Percentiles rank a stretch among this genome's conserved stretches.
phyloP scores from a whole-genome alignment of 2,888 invertebrate species.

The Dichetophora obliterata region DNA sequence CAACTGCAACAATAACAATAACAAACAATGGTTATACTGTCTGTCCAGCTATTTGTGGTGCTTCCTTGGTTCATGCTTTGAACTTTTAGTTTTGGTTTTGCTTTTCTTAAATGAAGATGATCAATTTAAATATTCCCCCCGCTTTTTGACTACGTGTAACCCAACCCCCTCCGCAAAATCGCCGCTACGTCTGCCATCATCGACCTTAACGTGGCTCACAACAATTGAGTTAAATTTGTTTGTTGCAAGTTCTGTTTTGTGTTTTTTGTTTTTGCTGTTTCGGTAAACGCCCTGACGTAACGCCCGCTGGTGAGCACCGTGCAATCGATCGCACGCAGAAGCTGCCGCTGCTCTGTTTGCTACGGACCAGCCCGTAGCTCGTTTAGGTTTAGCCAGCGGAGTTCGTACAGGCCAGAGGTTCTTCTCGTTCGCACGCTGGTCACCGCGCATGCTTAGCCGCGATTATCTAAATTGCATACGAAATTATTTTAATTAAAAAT shows the following conservation, averaged over 20 bases:
- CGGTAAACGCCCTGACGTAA: constrained; percentile 62
- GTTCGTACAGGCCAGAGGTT: too few relatives aligned
- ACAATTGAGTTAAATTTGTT: constrained; percentile 63
- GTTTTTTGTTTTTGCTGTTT: constrained; percentile 60
- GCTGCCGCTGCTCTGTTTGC: neutral
- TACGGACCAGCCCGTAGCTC: too few relatives aligned
- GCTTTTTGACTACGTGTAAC: constrained; percentile 14
- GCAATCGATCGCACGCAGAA: constrained; percentile 38
- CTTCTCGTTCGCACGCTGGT: too few relatives aligned
- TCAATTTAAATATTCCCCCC: constrained; percentile 65
- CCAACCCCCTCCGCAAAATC: neutral
- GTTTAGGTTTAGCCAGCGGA: too few relatives aligned
- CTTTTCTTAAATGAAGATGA: constrained; percentile 68
- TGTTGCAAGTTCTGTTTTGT: constrained; percentile 60
- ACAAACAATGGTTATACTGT: constrained; percentile 1
- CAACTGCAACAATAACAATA: constrained; percentile 40
- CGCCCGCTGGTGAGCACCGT: constrained; percentile 24
- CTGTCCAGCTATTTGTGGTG: neutral
- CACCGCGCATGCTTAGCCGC: constrained; percentile 51
- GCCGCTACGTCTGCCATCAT: constrained; percentile 29
- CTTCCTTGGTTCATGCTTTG: neutral
- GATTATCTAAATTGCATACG: constrained; percentile 71
- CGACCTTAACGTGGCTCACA: constrained; percentile 40
- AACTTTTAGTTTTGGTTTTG: constrained; percentile 8
- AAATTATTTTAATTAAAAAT: constrained; percentile 71